Conservation (phyloP, 2,113 vertebrate genomes). For the Oreochromis spilurus region DNA sequence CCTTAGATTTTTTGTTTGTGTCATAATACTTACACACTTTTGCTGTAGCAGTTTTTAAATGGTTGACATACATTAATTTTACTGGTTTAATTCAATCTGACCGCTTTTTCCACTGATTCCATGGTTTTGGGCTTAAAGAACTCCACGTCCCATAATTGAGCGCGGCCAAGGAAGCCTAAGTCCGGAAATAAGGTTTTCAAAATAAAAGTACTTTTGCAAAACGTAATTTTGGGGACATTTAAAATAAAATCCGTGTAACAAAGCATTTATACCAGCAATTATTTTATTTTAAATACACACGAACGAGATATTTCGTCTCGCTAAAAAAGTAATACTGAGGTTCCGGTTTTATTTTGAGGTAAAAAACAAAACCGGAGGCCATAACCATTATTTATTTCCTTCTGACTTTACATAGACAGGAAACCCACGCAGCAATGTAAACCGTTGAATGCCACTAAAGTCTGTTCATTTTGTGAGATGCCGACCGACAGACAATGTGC, state of each 20-base stretch:
- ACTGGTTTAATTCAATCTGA: not conserved
- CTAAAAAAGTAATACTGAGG: not conserved
- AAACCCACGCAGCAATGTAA: not conserved
- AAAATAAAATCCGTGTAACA: not conserved
- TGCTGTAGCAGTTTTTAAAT: not conserved
- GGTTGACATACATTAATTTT: not conserved
- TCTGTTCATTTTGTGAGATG: not conserved
- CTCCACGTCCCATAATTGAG: slow-evolving; percentile 13
- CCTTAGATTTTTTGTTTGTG: not conserved
- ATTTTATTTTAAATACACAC: accelerated
- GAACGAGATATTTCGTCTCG: accelerated
- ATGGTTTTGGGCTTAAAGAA: not conserved
- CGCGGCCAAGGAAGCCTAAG: not conserved
- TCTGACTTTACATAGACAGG: not conserved
- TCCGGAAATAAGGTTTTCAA: not conserved
- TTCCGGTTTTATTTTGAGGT: not conserved
- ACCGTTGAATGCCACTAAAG: not conserved
- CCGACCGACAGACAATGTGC: not conserved
- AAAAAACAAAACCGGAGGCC: not conserved
- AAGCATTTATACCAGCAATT: not conserved
- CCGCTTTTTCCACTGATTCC: not conserved
- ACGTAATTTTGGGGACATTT: not conserved
- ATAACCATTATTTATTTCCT: not conserved
- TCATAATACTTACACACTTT: not conserved
- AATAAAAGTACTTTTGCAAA: not conserved